A percentile compares a stretch with the other conserved stretches of the same genome.
These are phyloP conservation scores for Cotesia vestalis DNA, from an alignment of 1,140 invertebrate genomes.

Conservation along the genomic window DNA sequence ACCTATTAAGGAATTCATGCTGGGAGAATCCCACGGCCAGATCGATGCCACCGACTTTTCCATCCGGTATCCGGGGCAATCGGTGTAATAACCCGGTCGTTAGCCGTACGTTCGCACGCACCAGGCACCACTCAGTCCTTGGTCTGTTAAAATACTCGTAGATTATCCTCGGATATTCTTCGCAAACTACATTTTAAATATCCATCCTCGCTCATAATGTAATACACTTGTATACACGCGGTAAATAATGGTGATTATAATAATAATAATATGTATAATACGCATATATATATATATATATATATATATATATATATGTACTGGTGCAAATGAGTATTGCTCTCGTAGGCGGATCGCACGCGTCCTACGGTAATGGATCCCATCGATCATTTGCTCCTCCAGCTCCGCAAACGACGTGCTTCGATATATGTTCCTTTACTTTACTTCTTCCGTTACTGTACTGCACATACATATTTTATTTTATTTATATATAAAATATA, in stretches of 20 bases:
- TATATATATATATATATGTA: not conserved
- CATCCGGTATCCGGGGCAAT: slow-evolving; percentile 26
- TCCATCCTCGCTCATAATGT: not conserved
- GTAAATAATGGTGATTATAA: no score
- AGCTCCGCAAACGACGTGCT: not conserved
- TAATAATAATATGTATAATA: not conserved
- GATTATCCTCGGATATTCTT: no score
- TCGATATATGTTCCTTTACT: no score
- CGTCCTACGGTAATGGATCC: slow-evolving; percentile 23
- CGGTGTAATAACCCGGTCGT: slow-evolving; percentile 24
- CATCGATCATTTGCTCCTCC: slow-evolving; percentile 14
- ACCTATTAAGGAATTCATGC: no score
- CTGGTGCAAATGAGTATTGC: slow-evolving; percentile 4
- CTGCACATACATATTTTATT: no score
- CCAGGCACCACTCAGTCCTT: slow-evolving; percentile 3
- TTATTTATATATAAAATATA: no score
- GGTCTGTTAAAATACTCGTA: no score
- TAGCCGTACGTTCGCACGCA: slow-evolving; percentile 20
- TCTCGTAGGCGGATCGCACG: slow-evolving; percentile 21
- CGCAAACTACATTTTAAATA: not conserved
- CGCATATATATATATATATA: not conserved
- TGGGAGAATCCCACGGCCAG: slow-evolving; percentile 14
- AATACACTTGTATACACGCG: not conserved
- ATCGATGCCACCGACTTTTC: slow-evolving; percentile 26
- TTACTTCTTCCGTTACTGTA: no score